Percentiles rank a stretch among this genome's conserved stretches.
phyloP scores from a whole-genome alignment of 2,888 invertebrate genomes.

The Cephus spinipes region DNA sequence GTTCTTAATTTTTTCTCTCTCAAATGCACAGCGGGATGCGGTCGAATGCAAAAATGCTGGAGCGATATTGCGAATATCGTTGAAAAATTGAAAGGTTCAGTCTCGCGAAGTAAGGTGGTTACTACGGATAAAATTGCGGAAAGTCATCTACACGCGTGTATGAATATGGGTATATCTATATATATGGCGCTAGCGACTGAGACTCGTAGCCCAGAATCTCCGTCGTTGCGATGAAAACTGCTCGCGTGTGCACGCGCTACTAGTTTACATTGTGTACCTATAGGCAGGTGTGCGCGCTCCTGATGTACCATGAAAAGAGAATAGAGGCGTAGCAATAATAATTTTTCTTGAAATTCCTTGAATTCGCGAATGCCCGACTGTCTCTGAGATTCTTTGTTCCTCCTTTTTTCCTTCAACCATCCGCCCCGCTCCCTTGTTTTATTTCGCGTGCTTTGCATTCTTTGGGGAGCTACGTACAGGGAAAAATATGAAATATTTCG shows the following conservation, averaged over 20 bases:
- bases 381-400: constrained; percentile 5
- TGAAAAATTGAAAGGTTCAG: constrained; percentile 4
- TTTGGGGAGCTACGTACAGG: background rate
- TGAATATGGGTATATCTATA: background rate
- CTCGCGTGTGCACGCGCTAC: background rate
- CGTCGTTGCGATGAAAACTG: constrained; percentile 27
- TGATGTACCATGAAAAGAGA: background rate
- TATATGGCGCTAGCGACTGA: constrained; percentile 17
- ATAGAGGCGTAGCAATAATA: background rate
- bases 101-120: constrained; percentile 25
- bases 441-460: constrained; percentile 11
- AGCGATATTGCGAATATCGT: background rate
- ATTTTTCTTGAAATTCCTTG: background rate
- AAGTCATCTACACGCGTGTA: constrained; percentile 7
- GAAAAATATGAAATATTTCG: background rate
- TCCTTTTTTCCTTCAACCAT: background rate
- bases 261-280: constrained; percentile 13
- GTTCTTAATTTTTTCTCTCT: constrained; percentile 5
- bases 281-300: constrained; percentile 9
- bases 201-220: constrained; percentile 22
- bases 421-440: constrained; percentile 1
- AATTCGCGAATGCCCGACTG: background rate
- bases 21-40: background rate
- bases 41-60: background rate
- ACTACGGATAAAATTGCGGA: constrained; percentile 21